Evolutionary conservation across 2,888 invertebrate genomes (phyloP).

Genomic region (Eupithecia pulchellata): DNA sequence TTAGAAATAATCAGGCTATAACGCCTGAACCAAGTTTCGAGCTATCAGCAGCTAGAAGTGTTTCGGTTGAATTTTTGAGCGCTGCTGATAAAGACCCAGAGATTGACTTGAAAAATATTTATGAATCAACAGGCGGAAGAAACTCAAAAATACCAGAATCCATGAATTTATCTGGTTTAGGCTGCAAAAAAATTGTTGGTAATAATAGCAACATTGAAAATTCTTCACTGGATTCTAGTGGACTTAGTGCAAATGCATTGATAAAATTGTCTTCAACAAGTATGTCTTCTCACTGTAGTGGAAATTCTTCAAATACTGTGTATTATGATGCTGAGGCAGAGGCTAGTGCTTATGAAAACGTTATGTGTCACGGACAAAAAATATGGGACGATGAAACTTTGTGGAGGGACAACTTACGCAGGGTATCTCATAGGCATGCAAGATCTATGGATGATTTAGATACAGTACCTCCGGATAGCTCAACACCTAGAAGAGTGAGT

Average conservation of each 20-base stretch:
- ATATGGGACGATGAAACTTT: conserved; percentile 93
- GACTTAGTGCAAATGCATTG: conserved; percentile 58
- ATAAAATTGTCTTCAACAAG: conserved; percentile 75
- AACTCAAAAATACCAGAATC: conserved; percentile 85
- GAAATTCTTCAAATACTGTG: conserved; percentile 79
- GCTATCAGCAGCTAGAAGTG: conserved; percentile 86
- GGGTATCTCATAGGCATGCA: conserved; percentile 92
- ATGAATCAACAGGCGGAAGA: conserved; percentile 88
- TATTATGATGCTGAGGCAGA: conserved; percentile 81
- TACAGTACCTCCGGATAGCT: conserved; percentile 60
- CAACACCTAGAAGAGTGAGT: conserved; percentile 57
- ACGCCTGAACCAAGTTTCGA: conserved; percentile 75
- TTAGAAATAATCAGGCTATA: conserved; percentile 76
- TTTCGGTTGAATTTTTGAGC: conserved; percentile 88
- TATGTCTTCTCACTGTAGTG: conserved; percentile 81
- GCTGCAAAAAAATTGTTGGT: conserved; percentile 75
- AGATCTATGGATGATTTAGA: conserved; percentile 94
- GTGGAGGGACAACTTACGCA: conserved; percentile 92
- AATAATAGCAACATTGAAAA: conserved; percentile 59
- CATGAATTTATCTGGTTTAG: conserved; percentile 78
- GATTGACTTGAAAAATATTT: conserved; percentile 90
- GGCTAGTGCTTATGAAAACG: conserved; percentile 75
- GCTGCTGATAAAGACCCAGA: conserved; percentile 87
- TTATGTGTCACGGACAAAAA: conserved; percentile 87
- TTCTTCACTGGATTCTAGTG: conserved; percentile 61